Base-by-base conservation (phyloP, 2,888 invertebrate genomes). In the Anthophora plumipes region DNA sequence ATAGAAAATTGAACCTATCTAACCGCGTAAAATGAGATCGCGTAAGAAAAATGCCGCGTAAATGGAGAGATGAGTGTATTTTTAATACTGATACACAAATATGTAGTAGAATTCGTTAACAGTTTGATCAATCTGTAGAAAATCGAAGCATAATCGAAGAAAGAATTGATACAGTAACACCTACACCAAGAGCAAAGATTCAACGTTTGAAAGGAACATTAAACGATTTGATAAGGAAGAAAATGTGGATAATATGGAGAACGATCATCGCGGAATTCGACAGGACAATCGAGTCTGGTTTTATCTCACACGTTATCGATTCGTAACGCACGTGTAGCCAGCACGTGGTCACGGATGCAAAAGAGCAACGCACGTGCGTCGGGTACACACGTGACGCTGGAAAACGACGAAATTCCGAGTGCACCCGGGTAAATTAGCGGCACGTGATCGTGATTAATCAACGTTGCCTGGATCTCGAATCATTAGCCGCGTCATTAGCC, bases 221-320 rank as follows among this genome's bases (percentile, higher is more conserved):
- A 50, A 7, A 50, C n/a, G n/a, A n/a, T n/a, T 50, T 14, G 48
- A 14, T n/a, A 43, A 61, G 11, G 2, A 37, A 61, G 17, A 25
- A 43, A 17, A 14, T 7, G 31, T 9, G 46, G 2, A 4, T 69
- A 69, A 82, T 57, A 63, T 59, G 57, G 52, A 60, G 64, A 75
- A 46, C 17, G 46, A 17, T 9, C 25, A 14, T 48, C 3, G 61
- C 46, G n/a, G 17, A 25, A 31, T 46, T 68, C 80, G 76, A 78
- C 69, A 48, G 82, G 71, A 81, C 75, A 81, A 86, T 85, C 61
- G 70, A 52, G n/a, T 39, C 52, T 55, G 60, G 52, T 79, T 82
- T 83, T 75, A 61, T 72, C 57, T 74, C 17, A 61, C 79, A 82
- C 82, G 79, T 82, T 77, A 83, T 69, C 67, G 48, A 46, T 2